Conservation (phyloP, 2,113 vertebrate genomes). For the Hippocampus comes region DNA sequence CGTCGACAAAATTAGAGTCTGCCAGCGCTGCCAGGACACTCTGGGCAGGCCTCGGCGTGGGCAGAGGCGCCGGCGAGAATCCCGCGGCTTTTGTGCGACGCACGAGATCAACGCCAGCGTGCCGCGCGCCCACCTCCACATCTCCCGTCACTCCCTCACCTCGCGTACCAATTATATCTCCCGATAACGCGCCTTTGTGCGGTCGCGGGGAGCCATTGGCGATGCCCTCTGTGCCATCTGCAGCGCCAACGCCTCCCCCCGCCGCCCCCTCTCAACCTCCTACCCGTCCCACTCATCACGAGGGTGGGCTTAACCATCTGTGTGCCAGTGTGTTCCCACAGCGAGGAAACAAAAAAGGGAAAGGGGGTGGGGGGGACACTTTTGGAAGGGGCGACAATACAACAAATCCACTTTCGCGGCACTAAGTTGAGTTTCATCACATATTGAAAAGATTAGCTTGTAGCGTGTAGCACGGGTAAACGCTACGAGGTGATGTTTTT, state of each 20-base stretch:
- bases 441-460: too few relatives aligned
- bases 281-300: conserved; percentile 66
- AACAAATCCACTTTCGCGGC: conserved; percentile 13
- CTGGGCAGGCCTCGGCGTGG: conserved; percentile 60
- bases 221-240: conserved; percentile 81
- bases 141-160: conserved; percentile 23
- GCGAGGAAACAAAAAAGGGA: conserved; percentile 39
- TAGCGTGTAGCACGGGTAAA: too few relatives aligned
- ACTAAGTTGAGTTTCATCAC: too few relatives aligned
- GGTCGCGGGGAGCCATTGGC: conserved; percentile 65
- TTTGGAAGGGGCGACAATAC: conserved; percentile 12
- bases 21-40: conserved; percentile 48
- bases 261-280: conserved; percentile 32
- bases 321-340: conserved; percentile 75
- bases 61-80: conserved; percentile 60
- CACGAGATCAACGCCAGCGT: conserved; percentile 36
- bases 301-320: conserved; percentile 82
- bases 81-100: conserved; percentile 64
- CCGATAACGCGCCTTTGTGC: conserved; percentile 7
- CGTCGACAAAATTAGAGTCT: conserved; percentile 32
- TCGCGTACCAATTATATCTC: conserved; percentile 11
- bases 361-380: conserved; percentile 1
- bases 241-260: conserved; percentile 50
- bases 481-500: too few relatives aligned
- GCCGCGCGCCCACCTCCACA: conserved; percentile 45